phyloP scores from a whole-genome alignment of 2,888 invertebrate genomes.

The Leptinotarsa tumamoca region DNA sequence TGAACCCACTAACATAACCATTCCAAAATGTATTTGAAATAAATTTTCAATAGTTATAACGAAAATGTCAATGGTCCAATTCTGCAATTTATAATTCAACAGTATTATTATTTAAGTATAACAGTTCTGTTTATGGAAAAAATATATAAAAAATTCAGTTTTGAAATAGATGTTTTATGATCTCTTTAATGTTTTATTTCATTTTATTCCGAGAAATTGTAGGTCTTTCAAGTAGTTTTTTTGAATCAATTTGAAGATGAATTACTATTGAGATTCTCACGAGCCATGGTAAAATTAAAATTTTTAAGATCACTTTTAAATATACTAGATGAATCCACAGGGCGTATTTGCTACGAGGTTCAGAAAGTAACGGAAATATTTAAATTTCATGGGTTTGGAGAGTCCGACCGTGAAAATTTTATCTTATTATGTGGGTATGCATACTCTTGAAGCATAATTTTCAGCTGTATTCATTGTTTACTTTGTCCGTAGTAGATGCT shows the following conservation, averaged over 20 bases:
- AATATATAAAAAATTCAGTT: neutral
- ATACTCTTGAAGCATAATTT: no score
- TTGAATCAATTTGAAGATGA: neutral
- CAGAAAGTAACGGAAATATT: no score
- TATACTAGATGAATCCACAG: no score
- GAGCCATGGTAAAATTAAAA: no score
- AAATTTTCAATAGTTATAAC: neutral
- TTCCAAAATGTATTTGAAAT: neutral
- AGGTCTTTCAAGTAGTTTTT: neutral
- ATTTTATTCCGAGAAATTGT: neutral
- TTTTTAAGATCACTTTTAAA: neutral
- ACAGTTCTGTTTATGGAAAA: no score
- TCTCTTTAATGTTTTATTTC: neutral
- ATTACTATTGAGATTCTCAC: no score
- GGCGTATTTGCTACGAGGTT: no score
- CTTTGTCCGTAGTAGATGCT: no score
- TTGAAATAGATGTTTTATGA: slow-evolving; percentile 21
- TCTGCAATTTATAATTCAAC: neutral
- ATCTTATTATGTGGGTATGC: no score
- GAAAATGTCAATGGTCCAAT: neutral
- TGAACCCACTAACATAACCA: neutral
- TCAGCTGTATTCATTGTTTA: no score
- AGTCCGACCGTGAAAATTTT: no score
- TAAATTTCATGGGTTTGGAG: no score
- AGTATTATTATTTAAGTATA: neutral